Conservation (phyloP, 2,888 invertebrate genomes). For the Agonopterix alstromeriana region DNA sequence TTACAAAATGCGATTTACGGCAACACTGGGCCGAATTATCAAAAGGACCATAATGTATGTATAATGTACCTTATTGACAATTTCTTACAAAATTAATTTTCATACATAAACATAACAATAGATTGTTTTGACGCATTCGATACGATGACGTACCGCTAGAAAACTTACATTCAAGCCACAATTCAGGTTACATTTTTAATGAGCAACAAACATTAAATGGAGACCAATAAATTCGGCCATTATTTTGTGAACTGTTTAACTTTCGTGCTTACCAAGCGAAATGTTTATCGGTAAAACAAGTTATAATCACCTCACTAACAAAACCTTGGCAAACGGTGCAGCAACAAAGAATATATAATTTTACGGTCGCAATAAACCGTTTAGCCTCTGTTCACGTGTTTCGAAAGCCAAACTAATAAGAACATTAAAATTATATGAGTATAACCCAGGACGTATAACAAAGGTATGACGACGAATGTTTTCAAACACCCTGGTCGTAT, state of each 20-base stretch:
- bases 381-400: conserved; percentile 54
- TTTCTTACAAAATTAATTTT: no score
- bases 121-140: no score
- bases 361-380: conserved; percentile 45
- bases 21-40: no score
- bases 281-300: background rate
- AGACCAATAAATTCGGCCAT: background rate
- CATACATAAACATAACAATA: no score
- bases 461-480: conserved; percentile 56
- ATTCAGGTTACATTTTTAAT: background rate
- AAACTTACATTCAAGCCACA: no score
- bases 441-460: conserved; percentile 40
- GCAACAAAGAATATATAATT: conserved; percentile 26
- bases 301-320: conserved; percentile 12
- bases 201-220: background rate
- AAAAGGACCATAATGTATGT: no score
- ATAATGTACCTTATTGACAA: no score
- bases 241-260: no score
- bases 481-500: conserved; percentile 57
- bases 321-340: conserved; percentile 18
- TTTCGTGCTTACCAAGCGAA: no score
- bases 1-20: no score
- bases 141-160: no score
- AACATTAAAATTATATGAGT: conserved; percentile 58
- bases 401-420: conserved; percentile 56